Conservation (phyloP, 1,140 invertebrate genomes). For the Drosophila sulfurigaster region DNA sequence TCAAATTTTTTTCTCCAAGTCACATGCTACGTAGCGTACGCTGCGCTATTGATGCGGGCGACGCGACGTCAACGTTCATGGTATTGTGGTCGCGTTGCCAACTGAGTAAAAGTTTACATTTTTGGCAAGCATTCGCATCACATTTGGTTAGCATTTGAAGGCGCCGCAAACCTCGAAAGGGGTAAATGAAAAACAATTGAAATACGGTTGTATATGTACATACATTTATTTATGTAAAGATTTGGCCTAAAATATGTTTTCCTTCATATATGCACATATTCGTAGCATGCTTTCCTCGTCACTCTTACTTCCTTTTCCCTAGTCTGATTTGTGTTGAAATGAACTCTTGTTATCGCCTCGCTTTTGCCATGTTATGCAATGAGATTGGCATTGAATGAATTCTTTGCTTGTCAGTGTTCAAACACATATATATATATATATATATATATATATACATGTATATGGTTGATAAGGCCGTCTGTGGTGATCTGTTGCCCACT, state of each 20-base stretch:
- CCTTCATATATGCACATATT: neutral
- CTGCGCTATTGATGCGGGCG: constrained; percentile 45
- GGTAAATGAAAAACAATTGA: constrained; percentile 82
- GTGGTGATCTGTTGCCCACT: constrained; percentile 12
- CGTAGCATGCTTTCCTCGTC: constrained; percentile 1
- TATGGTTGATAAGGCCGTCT: constrained; percentile 31
- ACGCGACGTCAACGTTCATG: constrained; percentile 26
- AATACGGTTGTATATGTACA: constrained; percentile 26
- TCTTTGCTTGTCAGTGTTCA: constrained; percentile 31
- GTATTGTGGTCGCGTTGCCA: constrained; percentile 58
- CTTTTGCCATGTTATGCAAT: constrained; percentile 61
- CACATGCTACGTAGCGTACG: constrained; percentile 58
- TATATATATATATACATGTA: neutral
- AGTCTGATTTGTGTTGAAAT: neutral
- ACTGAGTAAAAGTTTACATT: constrained; percentile 58
- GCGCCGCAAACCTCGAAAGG: constrained; percentile 73
- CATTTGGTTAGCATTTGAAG: neutral
- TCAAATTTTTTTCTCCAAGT: constrained; percentile 56
- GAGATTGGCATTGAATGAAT: constrained; percentile 68
- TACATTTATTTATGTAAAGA: constrained; percentile 6
- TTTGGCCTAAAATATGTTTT: constrained; percentile 43
- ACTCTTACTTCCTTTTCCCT: constrained; percentile 49
- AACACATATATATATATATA: constrained; percentile 5
- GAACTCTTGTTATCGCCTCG: constrained; percentile 33
- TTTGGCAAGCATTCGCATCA: constrained; percentile 53